phyloP scores from a whole-genome alignment of 2,888 invertebrate genomes.

The Camponotus fellah region DNA sequence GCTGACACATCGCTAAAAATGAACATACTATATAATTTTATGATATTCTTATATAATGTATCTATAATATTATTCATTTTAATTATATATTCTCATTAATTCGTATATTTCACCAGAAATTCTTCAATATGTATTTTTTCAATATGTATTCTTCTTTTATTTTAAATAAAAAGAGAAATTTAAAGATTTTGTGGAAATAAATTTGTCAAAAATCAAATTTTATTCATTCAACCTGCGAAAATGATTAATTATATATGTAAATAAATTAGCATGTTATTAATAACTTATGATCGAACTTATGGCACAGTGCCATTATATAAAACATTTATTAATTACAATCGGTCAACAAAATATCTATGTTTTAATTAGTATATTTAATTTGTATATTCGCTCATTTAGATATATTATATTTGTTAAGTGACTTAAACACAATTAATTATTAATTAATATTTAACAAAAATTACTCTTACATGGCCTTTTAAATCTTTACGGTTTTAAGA shows the following conservation, averaged over 20 bases:
- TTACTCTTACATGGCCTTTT: neutral
- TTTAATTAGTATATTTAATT: constrained; percentile 18
- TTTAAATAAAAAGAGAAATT: neutral
- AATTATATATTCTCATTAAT: neutral
- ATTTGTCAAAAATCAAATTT: neutral
- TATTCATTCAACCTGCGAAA: neutral
- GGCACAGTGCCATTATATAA: neutral
- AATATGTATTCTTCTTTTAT: neutral
- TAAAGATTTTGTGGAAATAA: neutral
- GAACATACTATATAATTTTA: neutral
- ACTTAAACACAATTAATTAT: constrained; percentile 12
- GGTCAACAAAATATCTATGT: neutral
- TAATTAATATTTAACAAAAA: constrained; percentile 29
- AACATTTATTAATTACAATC: neutral
- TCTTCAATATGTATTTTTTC: neutral
- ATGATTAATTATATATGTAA: neutral
- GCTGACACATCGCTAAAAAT: neutral
- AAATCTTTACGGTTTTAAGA: neutral
- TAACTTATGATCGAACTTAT: neutral
- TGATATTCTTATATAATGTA: neutral
- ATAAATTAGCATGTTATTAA: constrained; percentile 10
- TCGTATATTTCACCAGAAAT: neutral
- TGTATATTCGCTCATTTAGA: neutral
- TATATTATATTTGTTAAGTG: neutral
- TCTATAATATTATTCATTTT: neutral